Evolutionary conservation across 2,113 vertebrate genomes (phyloP), one percentile per base, ranked within the genome.

Genomic region (Oenanthe oenanthe): DNA sequence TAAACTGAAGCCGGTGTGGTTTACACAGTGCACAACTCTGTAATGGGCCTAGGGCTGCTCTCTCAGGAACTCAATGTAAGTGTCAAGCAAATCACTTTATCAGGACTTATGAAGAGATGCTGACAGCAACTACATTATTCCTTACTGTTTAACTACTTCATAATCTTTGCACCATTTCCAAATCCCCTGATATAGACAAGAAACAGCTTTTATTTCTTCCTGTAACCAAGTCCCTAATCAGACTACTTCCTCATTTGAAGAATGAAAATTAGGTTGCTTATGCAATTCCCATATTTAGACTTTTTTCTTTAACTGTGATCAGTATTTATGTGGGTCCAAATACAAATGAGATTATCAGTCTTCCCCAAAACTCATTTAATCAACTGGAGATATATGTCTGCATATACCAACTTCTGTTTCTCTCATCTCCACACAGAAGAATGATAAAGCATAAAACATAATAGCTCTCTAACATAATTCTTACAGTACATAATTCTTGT

Each of bases 121-220:
- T 85, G 62, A 47, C 31, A 71, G 54, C 48, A 89, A 40, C 14
- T 24, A 32, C 10, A 24, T n/a, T n/a, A n/a, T n/a, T n/a, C n/a
- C n/a, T n/a, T n/a, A n/a, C n/a, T n/a, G n/a, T n/a, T n/a, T n/a
- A n/a, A n/a, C n/a, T n/a, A n/a, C n/a, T n/a, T n/a, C n/a, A n/a
- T n/a, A n/a, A n/a, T n/a, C n/a, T n/a, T n/a, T n/a, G n/a, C n/a
- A n/a, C n/a, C n/a, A n/a, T n/a, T n/a, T n/a, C n/a, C n/a, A 93
- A 88, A 92, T 73, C 48, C 32, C 61, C 48, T 68, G 42, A 34
- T 50, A 72, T 17, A 81, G 40, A 75, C 42, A 54, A 21, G 31
- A 78, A 96, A 58, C 32, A 70, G 34, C 28, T 91, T 80, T 92
- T 90, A 65, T 56, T 93, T 95, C 70, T 68, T 53, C 65, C 86